Percentiles rank a stretch among this genome's conserved stretches.
phyloP scores from a whole-genome alignment of 2,888 invertebrate genomes.

The Pelosia muscerda region DNA sequence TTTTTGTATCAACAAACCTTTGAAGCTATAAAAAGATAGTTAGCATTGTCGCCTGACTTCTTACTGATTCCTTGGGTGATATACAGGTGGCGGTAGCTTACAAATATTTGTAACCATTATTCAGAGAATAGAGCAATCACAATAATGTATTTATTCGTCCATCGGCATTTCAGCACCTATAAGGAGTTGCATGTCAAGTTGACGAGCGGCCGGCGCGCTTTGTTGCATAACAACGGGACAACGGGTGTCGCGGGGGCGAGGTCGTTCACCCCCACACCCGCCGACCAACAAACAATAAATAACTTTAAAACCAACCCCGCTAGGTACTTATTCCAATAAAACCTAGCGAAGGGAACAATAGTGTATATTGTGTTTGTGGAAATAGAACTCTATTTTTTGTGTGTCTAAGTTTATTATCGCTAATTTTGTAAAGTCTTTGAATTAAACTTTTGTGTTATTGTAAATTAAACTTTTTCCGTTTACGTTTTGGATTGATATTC shows the following conservation, averaged over 20 bases:
- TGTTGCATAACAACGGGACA: constrained; percentile 66
- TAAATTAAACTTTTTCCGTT: constrained; percentile 1
- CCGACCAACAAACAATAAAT: constrained; percentile 37
- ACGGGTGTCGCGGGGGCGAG: constrained; percentile 45
- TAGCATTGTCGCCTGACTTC: no score
- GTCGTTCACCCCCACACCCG: constrained; percentile 67
- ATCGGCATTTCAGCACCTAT: constrained; percentile 5
- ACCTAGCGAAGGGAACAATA: constrained; percentile 24
- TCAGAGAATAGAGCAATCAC: not conserved
- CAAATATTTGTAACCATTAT: not conserved
- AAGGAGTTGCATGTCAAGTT: constrained; percentile 28
- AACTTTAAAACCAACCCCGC: constrained; percentile 46
- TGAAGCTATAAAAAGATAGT: no score
- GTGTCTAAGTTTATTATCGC: not conserved
- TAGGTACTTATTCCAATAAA: constrained; percentile 31
- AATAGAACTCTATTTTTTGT: constrained; percentile 10
- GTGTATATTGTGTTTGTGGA: not conserved
- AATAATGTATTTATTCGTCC: constrained; percentile 4
- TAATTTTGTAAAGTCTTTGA: not conserved
- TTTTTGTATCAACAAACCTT: no score
- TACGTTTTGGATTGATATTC: not conserved
- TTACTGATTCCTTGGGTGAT: not conserved
- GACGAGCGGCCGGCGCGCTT: constrained; percentile 44
- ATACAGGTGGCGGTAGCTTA: not conserved
- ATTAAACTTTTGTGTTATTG: not conserved